Evolutionary conservation across 92 coral and sea anemone genomes (phyloP), one percentile per base, ranked within the genome.

Genomic region (Virgularia gustaviana): DNA sequence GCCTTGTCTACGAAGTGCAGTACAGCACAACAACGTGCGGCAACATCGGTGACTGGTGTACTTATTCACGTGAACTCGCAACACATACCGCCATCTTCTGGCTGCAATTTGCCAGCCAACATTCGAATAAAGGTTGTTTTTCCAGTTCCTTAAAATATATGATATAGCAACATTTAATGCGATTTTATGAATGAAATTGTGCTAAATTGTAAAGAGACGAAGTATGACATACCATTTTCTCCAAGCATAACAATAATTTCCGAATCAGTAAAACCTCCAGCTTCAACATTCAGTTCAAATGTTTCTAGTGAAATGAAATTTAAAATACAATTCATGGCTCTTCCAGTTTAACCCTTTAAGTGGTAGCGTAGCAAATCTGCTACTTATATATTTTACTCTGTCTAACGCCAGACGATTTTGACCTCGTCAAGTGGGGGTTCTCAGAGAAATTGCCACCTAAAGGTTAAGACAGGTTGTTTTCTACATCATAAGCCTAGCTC

Each of bases 181-280:
- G n/a, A n/a, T n/a, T n/a, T n/a, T n/a, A n/a, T n/a, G n/a, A n/a
- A n/a, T n/a, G n/a, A n/a, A n/a, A n/a, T n/a, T n/a, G n/a, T n/a
- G n/a, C n/a, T n/a, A n/a, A n/a, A n/a, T n/a, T n/a, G n/a, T n/a
- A n/a, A n/a, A n/a, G n/a, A n/a, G n/a, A n/a, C n/a, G n/a, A n/a
- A 30, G 13, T 2, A 5, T 31, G 29, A 41, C 89, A 60, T 85
- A 92, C 98, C 98, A 85, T 92, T 92, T 76, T 92, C 98, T 67
- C 98, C 98, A 81, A 92, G 70, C 98, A 92, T 92, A 25, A 92
- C 98, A 59, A 92, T 85, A 73, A 92, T 92, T 79, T 92, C 98
- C 5, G 98, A 92, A 77, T 92, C 98, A 12, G 98, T 89, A 60
- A 92, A 92, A 34, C 85, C 88, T 27, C 98, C 98, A 18, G 78